These are phyloP conservation scores for Cydia amplana DNA, from an alignment of 1,140 invertebrate species.

Conservation along the genomic window DNA sequence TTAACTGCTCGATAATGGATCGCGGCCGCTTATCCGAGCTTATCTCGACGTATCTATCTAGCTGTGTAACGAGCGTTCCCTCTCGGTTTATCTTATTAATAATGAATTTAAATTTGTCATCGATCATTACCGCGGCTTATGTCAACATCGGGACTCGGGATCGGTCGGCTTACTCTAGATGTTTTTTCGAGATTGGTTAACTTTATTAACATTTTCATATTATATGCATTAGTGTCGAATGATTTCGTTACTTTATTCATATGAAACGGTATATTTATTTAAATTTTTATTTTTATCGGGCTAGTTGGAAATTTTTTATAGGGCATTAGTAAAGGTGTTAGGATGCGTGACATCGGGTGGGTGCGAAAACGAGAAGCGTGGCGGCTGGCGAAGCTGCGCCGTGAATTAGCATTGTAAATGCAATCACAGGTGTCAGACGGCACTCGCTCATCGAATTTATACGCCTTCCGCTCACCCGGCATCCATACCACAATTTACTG, in stretches of 20 bases:
- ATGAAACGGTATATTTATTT: not conserved
- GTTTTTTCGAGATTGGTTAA: not conserved
- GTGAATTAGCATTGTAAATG: conserved; percentile 79
- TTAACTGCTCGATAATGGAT: conserved; percentile 77
- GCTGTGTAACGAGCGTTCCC: conserved; percentile 52
- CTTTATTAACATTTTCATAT: not conserved
- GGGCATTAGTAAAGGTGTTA: not conserved
- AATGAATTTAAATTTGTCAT: conserved; percentile 60
- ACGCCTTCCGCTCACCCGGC: conserved; percentile 66
- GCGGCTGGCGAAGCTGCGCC: conserved; percentile 65
- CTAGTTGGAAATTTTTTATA: not conserved
- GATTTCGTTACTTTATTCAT: not conserved
- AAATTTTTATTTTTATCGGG: not conserved
- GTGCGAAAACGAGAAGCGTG: conserved; percentile 46
- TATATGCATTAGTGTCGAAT: not conserved
- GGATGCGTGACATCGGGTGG: conserved; percentile 17
- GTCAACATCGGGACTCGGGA: conserved; percentile 25
- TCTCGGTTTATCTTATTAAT: conserved; percentile 59
- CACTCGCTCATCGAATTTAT: conserved; percentile 74
- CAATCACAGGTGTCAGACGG: conserved; percentile 77
- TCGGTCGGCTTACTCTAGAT: conserved; percentile 4
- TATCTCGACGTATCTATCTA: conserved; percentile 56
- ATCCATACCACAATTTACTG: conserved; percentile 70
- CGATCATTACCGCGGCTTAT: conserved; percentile 48
- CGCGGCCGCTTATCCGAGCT: conserved; percentile 69